Base-by-base conservation (phyloP, 2,888 invertebrate genomes). In the Pterobdella sp. region DNA sequence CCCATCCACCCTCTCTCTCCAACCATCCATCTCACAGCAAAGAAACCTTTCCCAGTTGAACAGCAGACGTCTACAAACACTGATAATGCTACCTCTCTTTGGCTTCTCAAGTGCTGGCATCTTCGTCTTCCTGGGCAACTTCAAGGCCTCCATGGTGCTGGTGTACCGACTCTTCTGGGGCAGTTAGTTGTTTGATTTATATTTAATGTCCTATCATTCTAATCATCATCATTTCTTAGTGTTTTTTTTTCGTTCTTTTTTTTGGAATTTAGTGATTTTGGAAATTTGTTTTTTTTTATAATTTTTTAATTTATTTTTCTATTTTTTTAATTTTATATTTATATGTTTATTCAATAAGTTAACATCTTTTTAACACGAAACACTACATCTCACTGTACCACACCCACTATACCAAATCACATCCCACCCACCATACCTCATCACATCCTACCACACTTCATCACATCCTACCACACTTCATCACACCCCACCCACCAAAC, bases 101-200 rank as follows among this genome's bases (percentile, higher is more conserved):
- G 67, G 67, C 42, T 36, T 67, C 7, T 67, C 67, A 35, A 35
- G 36, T 10, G 36, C 42, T 22, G 36, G 67, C n/a, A 67, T 67
- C n/a, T 67, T 67, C 42, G 67, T 67, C n/a, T 67, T 67, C 67
- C 42, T 67, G 37, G 37, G 32, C 36, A 67, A 37, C 34, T n/a
- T 35, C 29, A 26, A 67, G 35, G 22, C 67, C 42, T 22, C 67
- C 22, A 36, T 26, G 2, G 31, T 67, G 26, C 36, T 67, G 26
- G 22, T 35, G 10, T 36, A 67, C 37, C 35, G 67, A 31, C 22
- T 67, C 42, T 42, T 67, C 37, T n/a, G n/a, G n/a, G n/a, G n/a
- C n/a, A n/a, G n/a, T n/a, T n/a, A n/a, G n/a, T n/a, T n/a, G n/a
- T n/a, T n/a, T n/a, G n/a, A n/a, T n/a, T n/a, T n/a, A 67, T 42